Evolutionary conservation across 2,888 invertebrate species (phyloP).

Genomic region (Drepanosiphum platanoidis): DNA sequence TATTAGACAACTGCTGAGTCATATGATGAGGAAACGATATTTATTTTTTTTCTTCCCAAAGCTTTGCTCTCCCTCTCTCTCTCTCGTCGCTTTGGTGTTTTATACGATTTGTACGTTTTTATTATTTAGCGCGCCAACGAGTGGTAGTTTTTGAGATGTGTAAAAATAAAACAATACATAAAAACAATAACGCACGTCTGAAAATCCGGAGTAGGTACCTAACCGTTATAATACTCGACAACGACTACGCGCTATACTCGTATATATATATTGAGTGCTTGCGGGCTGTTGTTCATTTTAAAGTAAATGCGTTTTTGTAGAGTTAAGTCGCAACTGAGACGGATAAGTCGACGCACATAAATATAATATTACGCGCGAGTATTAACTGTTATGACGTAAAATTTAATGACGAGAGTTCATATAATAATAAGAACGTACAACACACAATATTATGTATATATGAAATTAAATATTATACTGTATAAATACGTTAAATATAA

Average conservation of each 20-base stretch:
- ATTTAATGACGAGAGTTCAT: too few species aligned
- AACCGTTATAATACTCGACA: neutral
- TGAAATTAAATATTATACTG: too few species aligned
- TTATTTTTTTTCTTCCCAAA: neutral
- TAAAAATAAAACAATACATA: neutral
- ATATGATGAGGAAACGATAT: neutral
- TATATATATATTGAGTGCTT: neutral
- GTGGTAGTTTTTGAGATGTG: neutral
- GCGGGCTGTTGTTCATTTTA: neutral
- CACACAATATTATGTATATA: too few species aligned
- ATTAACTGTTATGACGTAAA: too few species aligned
- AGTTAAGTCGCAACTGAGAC: neutral
- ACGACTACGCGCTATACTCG: neutral
- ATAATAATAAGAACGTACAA: too few species aligned
- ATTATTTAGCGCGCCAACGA: neutral
- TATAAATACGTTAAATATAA: too few species aligned
- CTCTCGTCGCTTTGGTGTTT: neutral
- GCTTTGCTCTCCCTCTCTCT: neutral
- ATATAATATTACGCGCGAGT: too few species aligned
- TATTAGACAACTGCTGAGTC: constrained; percentile 26
- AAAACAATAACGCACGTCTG: neutral
- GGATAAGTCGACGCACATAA: neutral
- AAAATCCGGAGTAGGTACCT: neutral
- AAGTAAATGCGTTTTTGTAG: neutral
- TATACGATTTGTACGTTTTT: neutral